phyloP scores from a whole-genome alignment of 2,797 vertebrate species.

The Acanthiza pusilla region DNA sequence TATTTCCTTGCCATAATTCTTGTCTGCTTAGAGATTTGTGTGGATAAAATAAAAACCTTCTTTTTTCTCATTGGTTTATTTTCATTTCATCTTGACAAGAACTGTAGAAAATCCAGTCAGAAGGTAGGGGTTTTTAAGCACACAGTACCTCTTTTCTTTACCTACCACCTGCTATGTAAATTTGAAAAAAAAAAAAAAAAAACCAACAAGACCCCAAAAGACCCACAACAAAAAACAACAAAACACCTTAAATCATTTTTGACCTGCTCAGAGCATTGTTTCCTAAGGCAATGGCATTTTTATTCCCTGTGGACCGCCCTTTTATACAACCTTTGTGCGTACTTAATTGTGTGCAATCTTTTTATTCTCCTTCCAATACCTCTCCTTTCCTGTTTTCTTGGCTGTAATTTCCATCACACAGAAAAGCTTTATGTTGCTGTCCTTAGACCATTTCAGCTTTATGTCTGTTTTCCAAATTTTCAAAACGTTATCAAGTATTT shows the following conservation, averaged over 20 bases:
- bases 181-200: background rate
- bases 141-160: background rate
- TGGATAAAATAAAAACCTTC: background rate
- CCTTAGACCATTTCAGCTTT: background rate
- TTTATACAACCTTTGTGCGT: background rate
- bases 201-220: no score
- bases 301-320: background rate
- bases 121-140: background rate
- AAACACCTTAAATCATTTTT: background rate
- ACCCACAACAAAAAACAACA: no score
- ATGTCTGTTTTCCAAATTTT: background rate
- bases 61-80: background rate
- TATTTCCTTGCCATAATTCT: background rate
- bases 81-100: background rate
- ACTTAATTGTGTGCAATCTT: background rate
- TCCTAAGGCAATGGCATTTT: background rate
- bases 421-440: background rate
- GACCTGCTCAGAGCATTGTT: background rate
- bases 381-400: background rate
- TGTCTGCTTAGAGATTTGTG: background rate
- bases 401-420: background rate
- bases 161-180: background rate
- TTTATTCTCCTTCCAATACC: background rate
- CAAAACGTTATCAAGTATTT: background rate
- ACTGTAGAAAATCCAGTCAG: background rate